A percentile compares a stretch with the other conserved stretches of the same genome.
These are phyloP conservation scores for Epinotia nisella DNA, from an alignment of 2,888 invertebrate species.

Conservation along the genomic window DNA sequence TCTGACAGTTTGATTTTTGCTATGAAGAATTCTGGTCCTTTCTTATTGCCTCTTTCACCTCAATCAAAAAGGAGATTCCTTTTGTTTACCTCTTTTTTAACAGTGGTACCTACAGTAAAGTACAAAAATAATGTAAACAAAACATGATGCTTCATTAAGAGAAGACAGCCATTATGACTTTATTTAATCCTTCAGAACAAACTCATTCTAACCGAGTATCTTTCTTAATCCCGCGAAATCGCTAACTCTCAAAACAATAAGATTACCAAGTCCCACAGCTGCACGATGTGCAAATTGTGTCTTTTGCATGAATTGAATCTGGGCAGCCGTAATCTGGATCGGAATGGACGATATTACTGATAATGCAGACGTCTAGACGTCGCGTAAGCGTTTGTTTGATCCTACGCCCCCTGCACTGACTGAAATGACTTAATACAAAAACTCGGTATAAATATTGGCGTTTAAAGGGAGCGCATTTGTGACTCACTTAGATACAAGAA, in stretches of 20 bases:
- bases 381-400: constrained; percentile 30
- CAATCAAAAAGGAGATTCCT: no score
- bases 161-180: not conserved
- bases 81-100: no score
- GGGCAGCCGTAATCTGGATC: constrained; percentile 22
- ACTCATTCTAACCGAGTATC: constrained; percentile 3
- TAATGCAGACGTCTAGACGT: constrained; percentile 42
- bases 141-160: not conserved
- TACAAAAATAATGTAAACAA: not conserved
- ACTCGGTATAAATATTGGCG: not conserved
- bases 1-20: no score
- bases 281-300: constrained; percentile 34
- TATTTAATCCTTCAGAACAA: not conserved
- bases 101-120: no score
- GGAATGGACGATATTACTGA: constrained; percentile 26
- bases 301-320: constrained; percentile 40
- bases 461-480: not conserved
- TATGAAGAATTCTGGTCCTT: no score
- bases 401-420: not conserved
- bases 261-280: constrained; percentile 5
- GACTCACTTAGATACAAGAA: not conserved
- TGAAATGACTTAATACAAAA: constrained; percentile 1
- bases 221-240: constrained; percentile 17
- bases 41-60: no score
- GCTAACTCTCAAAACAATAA: constrained; percentile 7